Percentiles rank a stretch among this genome's conserved stretches.
These are phyloP conservation scores for Megaceryle torquata DNA, from an alignment of 2,113 vertebrate genomes.

Conservation along the genomic window DNA sequence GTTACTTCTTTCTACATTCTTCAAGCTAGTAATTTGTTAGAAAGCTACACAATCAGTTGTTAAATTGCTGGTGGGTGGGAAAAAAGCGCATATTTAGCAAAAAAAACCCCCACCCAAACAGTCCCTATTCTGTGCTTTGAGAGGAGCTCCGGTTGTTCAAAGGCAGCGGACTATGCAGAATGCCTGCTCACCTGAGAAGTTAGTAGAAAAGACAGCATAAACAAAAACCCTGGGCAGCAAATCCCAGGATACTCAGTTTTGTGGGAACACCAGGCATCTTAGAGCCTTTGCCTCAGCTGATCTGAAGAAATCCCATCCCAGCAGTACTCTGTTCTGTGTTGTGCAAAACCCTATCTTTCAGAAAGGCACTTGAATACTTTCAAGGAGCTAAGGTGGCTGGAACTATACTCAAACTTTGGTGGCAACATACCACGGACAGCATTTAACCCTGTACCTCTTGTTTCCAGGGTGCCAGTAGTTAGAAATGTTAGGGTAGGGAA, in stretches of 20 bases:
- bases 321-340: neutral
- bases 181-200: neutral
- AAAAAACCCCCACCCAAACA: neutral
- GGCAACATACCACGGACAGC: neutral
- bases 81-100: neutral
- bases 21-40: neutral
- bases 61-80: neutral
- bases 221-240: neutral
- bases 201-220: neutral
- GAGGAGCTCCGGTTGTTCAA: neutral
- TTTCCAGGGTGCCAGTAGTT: neutral
- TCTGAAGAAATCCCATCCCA: neutral
- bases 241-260: neutral
- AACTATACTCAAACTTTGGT: neutral
- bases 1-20: constrained; percentile 5
- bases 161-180: neutral
- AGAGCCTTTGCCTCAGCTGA: neutral
- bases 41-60: neutral
- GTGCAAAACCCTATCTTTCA: neutral
- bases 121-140: neutral
- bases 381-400: neutral
- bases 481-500: neutral
- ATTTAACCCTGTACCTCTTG: neutral
- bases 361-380: neutral
- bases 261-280: neutral